Conservation (phyloP, 1,140 invertebrate genomes). For the Drosophila mojavensis region DNA sequence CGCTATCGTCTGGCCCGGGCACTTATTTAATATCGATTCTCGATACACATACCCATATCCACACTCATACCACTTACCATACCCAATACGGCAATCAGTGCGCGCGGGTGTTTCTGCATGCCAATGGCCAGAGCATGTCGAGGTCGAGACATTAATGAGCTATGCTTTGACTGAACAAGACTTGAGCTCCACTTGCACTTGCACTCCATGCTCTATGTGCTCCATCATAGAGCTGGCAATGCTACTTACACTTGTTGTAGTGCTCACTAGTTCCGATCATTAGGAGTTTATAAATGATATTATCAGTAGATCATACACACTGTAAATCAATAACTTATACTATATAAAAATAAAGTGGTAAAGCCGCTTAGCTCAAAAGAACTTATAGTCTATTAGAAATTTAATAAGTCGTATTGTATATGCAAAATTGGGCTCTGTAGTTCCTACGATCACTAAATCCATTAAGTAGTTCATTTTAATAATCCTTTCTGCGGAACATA, state of each 20-base stretch:
- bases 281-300: not conserved
- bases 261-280: not conserved
- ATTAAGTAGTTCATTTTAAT: no score
- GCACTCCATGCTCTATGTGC: not conserved
- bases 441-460: no score
- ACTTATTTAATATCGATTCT: slow-evolving; percentile 12
- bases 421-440: no score
- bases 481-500: no score
- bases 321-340: no score
- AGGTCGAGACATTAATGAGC: slow-evolving; percentile 25
- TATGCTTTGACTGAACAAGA: slow-evolving; percentile 4
- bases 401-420: no score
- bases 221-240: not conserved
- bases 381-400: no score
- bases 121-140: slow-evolving; percentile 15
- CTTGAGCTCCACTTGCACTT: not conserved
- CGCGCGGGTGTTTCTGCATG: slow-evolving; percentile 1
- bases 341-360: no score
- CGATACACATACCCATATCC: not conserved
- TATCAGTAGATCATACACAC: no score
- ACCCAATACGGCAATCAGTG: slow-evolving; percentile 20
- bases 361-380: no score
- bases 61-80: no score
- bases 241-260: not conserved
- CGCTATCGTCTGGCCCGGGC: not conserved